Evolutionary conservation across 2,113 vertebrate species (phyloP).

Genomic region (Pygathrix nemaeus): DNA sequence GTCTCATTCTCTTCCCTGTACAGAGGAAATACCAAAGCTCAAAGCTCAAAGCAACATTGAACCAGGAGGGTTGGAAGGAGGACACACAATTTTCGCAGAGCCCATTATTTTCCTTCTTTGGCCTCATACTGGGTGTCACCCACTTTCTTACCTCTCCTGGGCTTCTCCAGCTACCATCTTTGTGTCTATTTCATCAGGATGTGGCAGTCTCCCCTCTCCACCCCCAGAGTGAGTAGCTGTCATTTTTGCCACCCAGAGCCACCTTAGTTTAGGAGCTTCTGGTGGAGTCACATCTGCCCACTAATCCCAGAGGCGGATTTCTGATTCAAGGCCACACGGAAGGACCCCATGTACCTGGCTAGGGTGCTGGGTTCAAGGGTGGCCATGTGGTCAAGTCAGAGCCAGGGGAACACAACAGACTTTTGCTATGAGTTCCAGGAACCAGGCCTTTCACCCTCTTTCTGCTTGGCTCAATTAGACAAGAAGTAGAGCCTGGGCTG

Average conservation of each 20-base stretch:
- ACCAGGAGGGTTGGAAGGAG: not conserved
- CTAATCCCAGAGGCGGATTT: not conserved
- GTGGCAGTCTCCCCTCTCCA: rapidly evolving
- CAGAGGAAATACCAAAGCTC: not conserved
- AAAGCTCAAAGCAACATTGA: not conserved
- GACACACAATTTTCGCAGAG: not conserved
- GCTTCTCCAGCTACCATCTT: not conserved
- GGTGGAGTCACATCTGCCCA: not conserved
- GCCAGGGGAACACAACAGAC: not conserved
- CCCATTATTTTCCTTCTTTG: not conserved
- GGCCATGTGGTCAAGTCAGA: not conserved
- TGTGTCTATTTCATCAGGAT: not conserved
- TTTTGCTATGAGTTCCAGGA: not conserved
- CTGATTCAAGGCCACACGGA: not conserved
- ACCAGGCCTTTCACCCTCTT: not conserved
- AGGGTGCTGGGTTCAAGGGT: not conserved
- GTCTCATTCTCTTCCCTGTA: not conserved
- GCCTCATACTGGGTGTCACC: not conserved
- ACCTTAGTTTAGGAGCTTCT: not conserved
- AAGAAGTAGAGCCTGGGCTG: not conserved
- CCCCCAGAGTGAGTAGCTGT: not conserved
- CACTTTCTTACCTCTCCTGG: not conserved
- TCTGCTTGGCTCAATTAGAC: not conserved
- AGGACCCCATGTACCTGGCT: not conserved
- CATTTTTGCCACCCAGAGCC: not conserved